These are phyloP conservation scores for Sarcophaga rosellei DNA, from an alignment of 2,888 invertebrate species.

Conservation along the genomic window DNA sequence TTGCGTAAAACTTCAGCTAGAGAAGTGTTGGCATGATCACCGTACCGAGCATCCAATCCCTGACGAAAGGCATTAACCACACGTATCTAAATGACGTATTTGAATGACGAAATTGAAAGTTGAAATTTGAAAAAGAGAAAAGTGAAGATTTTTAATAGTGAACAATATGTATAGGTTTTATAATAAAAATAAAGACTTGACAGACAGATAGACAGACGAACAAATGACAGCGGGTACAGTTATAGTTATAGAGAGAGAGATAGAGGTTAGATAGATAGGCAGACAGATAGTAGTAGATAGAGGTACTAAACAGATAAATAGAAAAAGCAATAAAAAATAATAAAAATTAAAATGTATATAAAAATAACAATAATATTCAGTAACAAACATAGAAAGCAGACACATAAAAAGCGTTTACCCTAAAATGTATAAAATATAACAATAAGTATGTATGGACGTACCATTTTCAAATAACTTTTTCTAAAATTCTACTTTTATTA, in stretches of 20 bases:
- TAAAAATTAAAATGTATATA: not conserved
- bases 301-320: not conserved
- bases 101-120: conserved; percentile 50
- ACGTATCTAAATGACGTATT: conserved; percentile 90
- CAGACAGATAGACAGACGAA: conserved; percentile 56
- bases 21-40: conserved; percentile 95
- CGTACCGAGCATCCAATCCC: conserved; percentile 97
- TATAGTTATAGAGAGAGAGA: conserved; percentile 78
- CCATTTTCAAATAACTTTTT: too few species aligned
- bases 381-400: conserved; percentile 40
- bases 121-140: conserved; percentile 54
- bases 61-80: conserved; percentile 99
- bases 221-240: conserved; percentile 59
- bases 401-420: conserved; percentile 16
- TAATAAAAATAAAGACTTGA: conserved; percentile 21
- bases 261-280: not conserved
- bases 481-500: too few species aligned
- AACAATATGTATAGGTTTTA: conserved; percentile 44
- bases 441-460: too few species aligned
- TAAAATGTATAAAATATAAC: too few species aligned
- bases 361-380: conserved; percentile 34
- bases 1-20: conserved; percentile 96
- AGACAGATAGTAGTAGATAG: not conserved
- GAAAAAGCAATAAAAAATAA: not conserved
- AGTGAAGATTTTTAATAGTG: conserved; percentile 45